A percentile compares a stretch with the other conserved stretches of the same genome.
phyloP scores from a whole-genome alignment of 1,140 invertebrate species.

The Hirudo medicinalis region DNA sequence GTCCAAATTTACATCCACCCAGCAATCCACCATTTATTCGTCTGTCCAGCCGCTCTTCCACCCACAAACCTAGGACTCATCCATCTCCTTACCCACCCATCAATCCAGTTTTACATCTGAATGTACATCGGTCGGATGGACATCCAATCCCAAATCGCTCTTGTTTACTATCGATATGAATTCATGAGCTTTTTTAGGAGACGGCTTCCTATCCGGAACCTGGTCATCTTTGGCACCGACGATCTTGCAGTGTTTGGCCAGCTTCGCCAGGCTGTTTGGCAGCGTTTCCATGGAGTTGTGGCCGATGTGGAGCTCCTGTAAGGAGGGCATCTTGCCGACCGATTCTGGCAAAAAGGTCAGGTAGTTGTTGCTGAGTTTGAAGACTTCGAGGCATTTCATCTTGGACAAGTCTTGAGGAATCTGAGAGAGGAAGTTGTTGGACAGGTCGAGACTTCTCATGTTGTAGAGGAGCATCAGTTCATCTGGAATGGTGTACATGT shows the following conservation, averaged over 20 bases:
- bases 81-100: no score
- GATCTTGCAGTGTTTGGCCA: slow-evolving; percentile 25
- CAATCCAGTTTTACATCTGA: no score
- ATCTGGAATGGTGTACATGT: slow-evolving; percentile 34
- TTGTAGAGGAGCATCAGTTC: slow-evolving; percentile 37
- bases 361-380: slow-evolving; percentile 34
- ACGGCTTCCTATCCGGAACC: neutral
- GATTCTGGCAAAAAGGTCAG: slow-evolving; percentile 33
- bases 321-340: slow-evolving; percentile 31
- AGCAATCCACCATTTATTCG: no score
- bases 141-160: no score
- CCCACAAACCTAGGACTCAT: no score
- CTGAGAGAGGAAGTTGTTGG: slow-evolving; percentile 28
- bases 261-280: slow-evolving; percentile 30
- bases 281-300: slow-evolving; percentile 35
- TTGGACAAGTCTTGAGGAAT: slow-evolving; percentile 33
- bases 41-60: no score
- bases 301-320: slow-evolving; percentile 33
- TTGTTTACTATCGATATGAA: neutral
- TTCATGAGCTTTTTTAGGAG: neutral
- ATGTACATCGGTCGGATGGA: no score
- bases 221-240: neutral
- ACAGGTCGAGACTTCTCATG: slow-evolving; percentile 7
- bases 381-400: slow-evolving; percentile 28
- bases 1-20: no score